Evolutionary conservation across 2,888 invertebrate species (phyloP).

Genomic region (Oxystoma pomonae): DNA sequence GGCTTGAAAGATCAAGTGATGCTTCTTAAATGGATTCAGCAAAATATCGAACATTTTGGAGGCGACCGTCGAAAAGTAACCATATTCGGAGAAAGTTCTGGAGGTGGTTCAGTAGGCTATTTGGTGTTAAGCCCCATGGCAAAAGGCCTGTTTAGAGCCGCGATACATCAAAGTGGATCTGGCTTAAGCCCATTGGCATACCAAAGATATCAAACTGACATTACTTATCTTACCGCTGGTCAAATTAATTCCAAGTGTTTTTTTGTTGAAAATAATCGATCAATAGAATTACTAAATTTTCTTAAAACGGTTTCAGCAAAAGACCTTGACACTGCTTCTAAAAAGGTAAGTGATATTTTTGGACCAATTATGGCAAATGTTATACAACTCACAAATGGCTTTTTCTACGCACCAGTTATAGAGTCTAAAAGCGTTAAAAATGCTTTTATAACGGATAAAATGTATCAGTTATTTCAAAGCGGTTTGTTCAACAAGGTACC

Average conservation of each 20-base stretch:
- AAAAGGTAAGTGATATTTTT: neutral
- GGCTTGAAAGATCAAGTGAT: slow-evolving; percentile 10
- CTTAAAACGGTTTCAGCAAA: slow-evolving; percentile 7
- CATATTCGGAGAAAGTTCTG: slow-evolving; percentile 10
- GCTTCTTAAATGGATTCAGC: slow-evolving; percentile 10
- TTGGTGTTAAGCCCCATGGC: slow-evolving; percentile 6
- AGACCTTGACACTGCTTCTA: slow-evolving; percentile 7
- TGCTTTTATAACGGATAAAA: slow-evolving; percentile 8
- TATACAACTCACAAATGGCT: neutral
- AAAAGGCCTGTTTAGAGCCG: slow-evolving; percentile 9
- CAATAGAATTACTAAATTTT: slow-evolving; percentile 5
- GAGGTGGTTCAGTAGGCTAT: slow-evolving; percentile 11
- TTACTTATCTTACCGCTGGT: slow-evolving; percentile 5
- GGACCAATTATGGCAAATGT: neutral
- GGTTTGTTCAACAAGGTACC: slow-evolving; percentile 9
- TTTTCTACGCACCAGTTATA: slow-evolving; percentile 11
- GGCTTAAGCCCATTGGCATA: slow-evolving; percentile 9
- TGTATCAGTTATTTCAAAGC: neutral
- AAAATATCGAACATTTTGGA: slow-evolving; percentile 7
- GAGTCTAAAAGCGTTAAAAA: slow-evolving; percentile 3
- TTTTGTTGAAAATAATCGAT: neutral
- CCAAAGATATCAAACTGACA: slow-evolving; percentile 8
- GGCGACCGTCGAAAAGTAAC: slow-evolving; percentile 11
- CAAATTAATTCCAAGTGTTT: slow-evolving; percentile 4
- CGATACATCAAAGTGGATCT: slow-evolving; percentile 12